Evolutionary conservation across 2,113 vertebrate species (phyloP).

Genomic region (Amphilophus citrinellus): DNA sequence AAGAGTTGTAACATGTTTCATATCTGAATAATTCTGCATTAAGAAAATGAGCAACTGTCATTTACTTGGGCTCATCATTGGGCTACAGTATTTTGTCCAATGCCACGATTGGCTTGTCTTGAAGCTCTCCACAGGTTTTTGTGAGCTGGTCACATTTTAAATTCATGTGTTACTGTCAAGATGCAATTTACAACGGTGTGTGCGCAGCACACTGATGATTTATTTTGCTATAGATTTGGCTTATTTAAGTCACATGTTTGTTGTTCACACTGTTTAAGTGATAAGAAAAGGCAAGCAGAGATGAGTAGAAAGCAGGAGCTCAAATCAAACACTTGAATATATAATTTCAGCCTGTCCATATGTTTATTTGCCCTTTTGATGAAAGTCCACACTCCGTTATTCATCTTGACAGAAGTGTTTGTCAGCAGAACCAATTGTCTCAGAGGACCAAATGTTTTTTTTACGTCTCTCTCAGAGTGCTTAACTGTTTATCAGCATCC

Average conservation of each 20-base stretch:
- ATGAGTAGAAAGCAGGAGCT: not conserved
- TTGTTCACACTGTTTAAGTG: slow-evolving; percentile 1
- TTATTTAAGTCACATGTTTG: not conserved
- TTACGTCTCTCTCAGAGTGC: slow-evolving; percentile 25
- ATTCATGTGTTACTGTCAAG: not conserved
- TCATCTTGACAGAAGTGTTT: slow-evolving; percentile 27
- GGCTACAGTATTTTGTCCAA: not conserved
- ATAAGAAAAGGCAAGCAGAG: slow-evolving; percentile 11
- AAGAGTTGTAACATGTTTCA: too few species aligned
- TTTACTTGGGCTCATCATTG: too few species aligned
- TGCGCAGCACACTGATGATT: not conserved
- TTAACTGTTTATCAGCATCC: slow-evolving; percentile 41
- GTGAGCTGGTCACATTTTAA: not conserved
- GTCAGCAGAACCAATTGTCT: slow-evolving; percentile 35
- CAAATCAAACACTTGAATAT: slow-evolving; percentile 4
- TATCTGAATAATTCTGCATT: too few species aligned
- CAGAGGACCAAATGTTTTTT: slow-evolving; percentile 36
- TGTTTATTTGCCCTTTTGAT: slow-evolving; percentile 2
- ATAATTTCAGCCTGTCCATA: not conserved
- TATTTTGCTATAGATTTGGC: not conserved
- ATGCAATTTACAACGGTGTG: not conserved
- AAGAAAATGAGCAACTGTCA: too few species aligned
- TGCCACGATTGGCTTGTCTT: not conserved
- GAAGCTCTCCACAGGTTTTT: not conserved
- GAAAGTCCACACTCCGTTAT: slow-evolving; percentile 4